phyloP scores from a whole-genome alignment of 2,113 vertebrate species.

The Caloenas nicobarica region DNA sequence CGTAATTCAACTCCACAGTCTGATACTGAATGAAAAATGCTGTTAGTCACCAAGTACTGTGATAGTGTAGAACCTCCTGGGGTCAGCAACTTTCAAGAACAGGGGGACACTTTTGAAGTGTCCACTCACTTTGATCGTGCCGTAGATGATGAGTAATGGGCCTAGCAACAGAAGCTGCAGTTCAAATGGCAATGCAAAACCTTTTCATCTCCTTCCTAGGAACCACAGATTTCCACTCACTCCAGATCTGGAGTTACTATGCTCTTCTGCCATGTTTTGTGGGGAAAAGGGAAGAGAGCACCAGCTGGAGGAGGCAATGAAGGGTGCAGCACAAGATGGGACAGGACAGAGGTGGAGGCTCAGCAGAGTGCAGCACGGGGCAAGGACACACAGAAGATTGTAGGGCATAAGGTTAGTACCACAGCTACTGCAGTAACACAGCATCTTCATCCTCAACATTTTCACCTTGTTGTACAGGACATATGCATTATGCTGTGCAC shows the following conservation, averaged over 20 bases:
- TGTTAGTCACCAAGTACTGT: not conserved
- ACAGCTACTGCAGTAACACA: no score
- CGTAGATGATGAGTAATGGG: not conserved
- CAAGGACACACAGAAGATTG: not conserved
- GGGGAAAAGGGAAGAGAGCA: not conserved
- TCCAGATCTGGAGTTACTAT: not conserved
- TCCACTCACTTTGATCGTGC: not conserved
- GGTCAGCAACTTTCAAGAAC: not conserved
- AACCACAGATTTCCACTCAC: not conserved
- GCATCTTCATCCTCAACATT: fast-evolving
- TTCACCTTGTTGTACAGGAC: not conserved
- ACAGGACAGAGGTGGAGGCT: not conserved
- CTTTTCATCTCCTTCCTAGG: not conserved
- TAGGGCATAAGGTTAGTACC: not conserved
- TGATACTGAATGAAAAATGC: not conserved
- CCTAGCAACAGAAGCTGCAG: not conserved
- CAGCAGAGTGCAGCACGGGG: no score
- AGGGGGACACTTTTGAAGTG: not conserved
- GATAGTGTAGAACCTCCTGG: not conserved
- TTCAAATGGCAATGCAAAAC: not conserved
- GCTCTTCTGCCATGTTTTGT: not conserved
- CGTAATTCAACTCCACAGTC: not conserved
- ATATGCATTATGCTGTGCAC: fast-evolving
- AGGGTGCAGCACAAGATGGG: no score
- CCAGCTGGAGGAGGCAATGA: not conserved